Evolutionary conservation across 2,113 vertebrate species (phyloP).

Genomic region (Marcusenius ussheri): DNA sequence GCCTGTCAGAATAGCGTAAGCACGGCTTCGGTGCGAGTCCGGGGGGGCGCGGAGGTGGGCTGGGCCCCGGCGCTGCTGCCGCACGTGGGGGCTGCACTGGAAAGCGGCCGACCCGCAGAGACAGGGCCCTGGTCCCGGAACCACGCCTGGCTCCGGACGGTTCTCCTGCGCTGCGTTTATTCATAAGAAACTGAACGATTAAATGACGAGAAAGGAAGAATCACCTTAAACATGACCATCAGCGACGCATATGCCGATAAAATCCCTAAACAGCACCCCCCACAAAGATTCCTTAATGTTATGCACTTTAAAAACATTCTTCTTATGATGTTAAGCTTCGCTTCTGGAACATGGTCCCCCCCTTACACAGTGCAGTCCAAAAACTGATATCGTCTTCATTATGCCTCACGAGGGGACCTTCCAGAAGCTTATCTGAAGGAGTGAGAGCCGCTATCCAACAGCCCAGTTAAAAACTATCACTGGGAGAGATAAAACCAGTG

Average conservation of each 20-base stretch:
- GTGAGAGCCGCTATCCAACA: neutral
- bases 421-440: neutral
- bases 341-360: neutral
- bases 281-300: neutral
- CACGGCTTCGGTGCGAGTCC: slow-evolving; percentile 30
- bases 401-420: neutral
- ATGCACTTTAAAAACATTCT: neutral
- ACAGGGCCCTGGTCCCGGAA: neutral
- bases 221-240: neutral
- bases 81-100: neutral
- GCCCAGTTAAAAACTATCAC: neutral
- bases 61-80: neutral
- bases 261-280: neutral
- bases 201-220: neutral
- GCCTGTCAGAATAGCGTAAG: slow-evolving; percentile 49
- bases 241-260: neutral
- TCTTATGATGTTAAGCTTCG: neutral
- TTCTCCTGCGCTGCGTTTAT: neutral
- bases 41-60: neutral
- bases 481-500: neutral
- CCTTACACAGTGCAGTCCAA: neutral
- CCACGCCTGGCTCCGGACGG: too few relatives aligned
- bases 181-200: neutral
- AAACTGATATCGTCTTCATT: neutral
- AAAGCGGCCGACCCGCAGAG: neutral